Evolutionary conservation across 2,797 vertebrate genomes (phyloP), one percentile per base, ranked within the genome.

Genomic region (Diceros bicornis): DNA sequence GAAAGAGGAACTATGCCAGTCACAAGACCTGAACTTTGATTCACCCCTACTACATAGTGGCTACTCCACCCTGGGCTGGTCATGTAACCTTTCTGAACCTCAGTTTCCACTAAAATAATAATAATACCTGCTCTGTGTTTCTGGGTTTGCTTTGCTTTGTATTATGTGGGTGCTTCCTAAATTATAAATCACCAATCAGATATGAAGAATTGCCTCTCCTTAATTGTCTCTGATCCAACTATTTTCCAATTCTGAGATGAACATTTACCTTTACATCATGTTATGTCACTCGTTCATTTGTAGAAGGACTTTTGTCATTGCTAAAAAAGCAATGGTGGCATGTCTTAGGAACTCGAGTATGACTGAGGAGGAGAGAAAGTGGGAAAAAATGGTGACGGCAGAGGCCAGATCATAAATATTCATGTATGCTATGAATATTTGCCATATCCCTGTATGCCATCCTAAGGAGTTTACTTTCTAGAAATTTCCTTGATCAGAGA

Each of bases 131-230:
- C 34, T 91, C 57, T 68, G 12, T 41, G 29, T 82, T 91, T 64
- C 61, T 79, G 85, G 23, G 41, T 83, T 78, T 61, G 57, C 82
- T 83, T 66, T 96, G 91, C 78, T 62, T 47, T n/a, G 23, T 66
- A 32, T 29, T 27, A 41, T 59, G 50, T 91, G 93, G 32, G 14
- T 12, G 5, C 12, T 72, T 94, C 95, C 55, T 85, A 90, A 90
- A 77, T 68, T 6, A n/a, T 34, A 81, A 84, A 61, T 21, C 50
- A 68, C 3, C 41, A 25, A 23, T 37, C 12, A 52, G 41, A 84
- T 55, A 32, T 20, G n/a, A 89, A 95, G 71, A 77, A 61, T 23
- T 68, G 4, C 23, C n/a, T 71, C n/a, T 93, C 21, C 47, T 6
- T 62, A 29, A 27, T 84, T 34, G 37, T 64, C 59, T 86, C 27